Percentiles rank a stretch among this genome's conserved stretches.
Evolutionary conservation across 2,113 vertebrate species (phyloP).

Genomic region (Vireo altiloquus): DNA sequence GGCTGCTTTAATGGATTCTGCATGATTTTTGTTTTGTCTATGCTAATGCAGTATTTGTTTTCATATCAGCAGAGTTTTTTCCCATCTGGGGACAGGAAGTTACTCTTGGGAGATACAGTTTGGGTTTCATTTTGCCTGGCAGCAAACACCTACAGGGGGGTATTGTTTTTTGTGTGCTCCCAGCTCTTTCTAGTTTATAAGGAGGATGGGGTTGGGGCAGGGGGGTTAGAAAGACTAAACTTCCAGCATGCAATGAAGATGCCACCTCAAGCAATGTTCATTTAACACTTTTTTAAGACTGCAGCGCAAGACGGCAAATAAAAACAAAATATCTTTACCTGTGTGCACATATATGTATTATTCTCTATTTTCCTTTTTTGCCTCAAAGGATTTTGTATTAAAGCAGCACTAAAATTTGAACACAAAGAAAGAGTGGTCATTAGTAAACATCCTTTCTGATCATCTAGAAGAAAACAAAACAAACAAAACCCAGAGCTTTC

Average conservation of each 20-base stretch:
- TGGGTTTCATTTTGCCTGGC: background rate
- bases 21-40: slow-evolving; percentile 34
- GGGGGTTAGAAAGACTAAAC: background rate
- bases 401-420: slow-evolving; percentile 13
- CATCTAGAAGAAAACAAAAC: slow-evolving; percentile 45
- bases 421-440: slow-evolving; percentile 35
- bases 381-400: slow-evolving; percentile 34
- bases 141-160: background rate
- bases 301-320: background rate
- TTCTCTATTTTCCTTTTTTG: background rate
- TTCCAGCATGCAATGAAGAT: slow-evolving; percentile 2
- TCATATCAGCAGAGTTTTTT: background rate
- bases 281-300: background rate
- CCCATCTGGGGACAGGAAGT: background rate
- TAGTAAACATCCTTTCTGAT: slow-evolving; percentile 76
- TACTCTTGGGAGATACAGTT: background rate
- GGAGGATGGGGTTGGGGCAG: background rate
- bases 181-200: background rate
- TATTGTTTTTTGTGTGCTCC: background rate
- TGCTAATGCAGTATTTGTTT: slow-evolving; percentile 9
- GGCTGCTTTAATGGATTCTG: slow-evolving; percentile 43
- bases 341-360: slow-evolving; percentile 1
- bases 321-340: slow-evolving; percentile 2
- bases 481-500: slow-evolving; percentile 52
- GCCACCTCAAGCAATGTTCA: background rate